Base-by-base conservation (phyloP, 2,888 invertebrate species). In the Drosophila affinis region DNA sequence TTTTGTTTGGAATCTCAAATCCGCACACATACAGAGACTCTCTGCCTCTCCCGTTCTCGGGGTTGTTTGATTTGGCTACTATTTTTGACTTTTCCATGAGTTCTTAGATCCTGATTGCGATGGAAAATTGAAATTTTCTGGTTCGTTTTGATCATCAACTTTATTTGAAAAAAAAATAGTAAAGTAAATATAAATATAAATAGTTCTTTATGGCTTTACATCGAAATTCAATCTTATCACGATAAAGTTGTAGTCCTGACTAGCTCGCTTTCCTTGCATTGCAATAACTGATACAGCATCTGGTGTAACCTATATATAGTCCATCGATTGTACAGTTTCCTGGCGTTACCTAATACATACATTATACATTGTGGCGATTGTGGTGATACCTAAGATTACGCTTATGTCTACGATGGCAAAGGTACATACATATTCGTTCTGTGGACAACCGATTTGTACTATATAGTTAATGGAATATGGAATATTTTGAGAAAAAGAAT, bases 1-100 rank as follows among this genome's bases (percentile, higher is more conserved):
- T 76, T 73, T 85, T 85, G 85, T 85, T 89, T 85, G 88, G 80
- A 74, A 85, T 87, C 89, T 75, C 60, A 87, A 85, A 87, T 88
- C 89, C 70, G 89, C 88, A 75, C 78, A 77, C 62, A 74, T 52
- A 63, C 44, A 57, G n/a, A 53, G 58, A 56, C 17, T 49, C 39
- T 59, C 55, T 54, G 49, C 45, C 39, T 29, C 18, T 17, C 6
- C 14, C 12, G 4, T 3, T 14, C 72, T 68, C 69, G 62, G 90
- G 88, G 90, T 88, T 89, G 88, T 78, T 85, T 89, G 74, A 73
- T 82, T 81, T 79, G 56, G 76, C 77, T 89, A 73, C 83, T 71
- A 69, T 64, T 46, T 60, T 74, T 72, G 70, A 73, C 73, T 71
- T 54, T 48, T 18, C 39, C 9, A 21, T 17, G 48, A 21, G 51